A percentile compares a stretch with the other conserved stretches of the same genome.
phyloP scores from a whole-genome alignment of 2,113 vertebrate genomes.

The Paratilapia polleni region DNA sequence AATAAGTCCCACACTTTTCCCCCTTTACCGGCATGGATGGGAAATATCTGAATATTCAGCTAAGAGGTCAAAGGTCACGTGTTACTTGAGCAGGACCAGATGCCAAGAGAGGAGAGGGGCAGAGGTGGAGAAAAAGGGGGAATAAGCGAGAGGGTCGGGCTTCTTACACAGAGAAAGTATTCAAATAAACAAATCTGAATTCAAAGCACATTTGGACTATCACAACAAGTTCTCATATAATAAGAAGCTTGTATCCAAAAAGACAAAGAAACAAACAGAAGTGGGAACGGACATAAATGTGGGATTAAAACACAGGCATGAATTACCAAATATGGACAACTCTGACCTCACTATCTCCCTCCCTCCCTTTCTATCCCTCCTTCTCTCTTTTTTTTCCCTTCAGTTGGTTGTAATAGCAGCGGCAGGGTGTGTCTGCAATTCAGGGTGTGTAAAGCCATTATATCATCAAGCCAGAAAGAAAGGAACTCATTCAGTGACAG shows the following conservation, averaged over 20 bases:
- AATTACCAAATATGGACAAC: constrained; percentile 78
- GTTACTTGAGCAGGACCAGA: constrained; percentile 60
- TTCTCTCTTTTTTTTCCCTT: constrained; percentile 30
- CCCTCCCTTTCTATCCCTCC: constrained; percentile 49
- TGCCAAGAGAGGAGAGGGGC: constrained; percentile 23
- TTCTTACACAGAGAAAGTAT: not conserved
- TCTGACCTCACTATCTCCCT: constrained; percentile 68
- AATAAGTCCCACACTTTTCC: constrained; percentile 44
- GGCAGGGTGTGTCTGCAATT: constrained; percentile 76
- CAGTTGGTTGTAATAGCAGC: constrained; percentile 62
- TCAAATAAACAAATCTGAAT: not conserved
- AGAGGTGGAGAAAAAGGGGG: not conserved
- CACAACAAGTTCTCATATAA: not conserved
- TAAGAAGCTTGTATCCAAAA: not conserved
- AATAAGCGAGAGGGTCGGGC: not conserved
- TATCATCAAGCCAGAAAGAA: constrained; percentile 66
- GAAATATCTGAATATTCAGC: constrained; percentile 57
- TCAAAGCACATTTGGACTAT: not conserved
- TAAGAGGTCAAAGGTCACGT: constrained; percentile 61
- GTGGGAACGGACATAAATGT: constrained; percentile 11
- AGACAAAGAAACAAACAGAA: constrained; percentile 32
- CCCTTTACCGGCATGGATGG: constrained; percentile 40
- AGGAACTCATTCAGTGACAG: constrained; percentile 63
- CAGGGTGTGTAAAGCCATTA: constrained; percentile 72
- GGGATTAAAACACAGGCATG: constrained; percentile 48